Evolutionary conservation across 2,113 vertebrate genomes (phyloP).

Genomic region (Rhea pennata): DNA sequence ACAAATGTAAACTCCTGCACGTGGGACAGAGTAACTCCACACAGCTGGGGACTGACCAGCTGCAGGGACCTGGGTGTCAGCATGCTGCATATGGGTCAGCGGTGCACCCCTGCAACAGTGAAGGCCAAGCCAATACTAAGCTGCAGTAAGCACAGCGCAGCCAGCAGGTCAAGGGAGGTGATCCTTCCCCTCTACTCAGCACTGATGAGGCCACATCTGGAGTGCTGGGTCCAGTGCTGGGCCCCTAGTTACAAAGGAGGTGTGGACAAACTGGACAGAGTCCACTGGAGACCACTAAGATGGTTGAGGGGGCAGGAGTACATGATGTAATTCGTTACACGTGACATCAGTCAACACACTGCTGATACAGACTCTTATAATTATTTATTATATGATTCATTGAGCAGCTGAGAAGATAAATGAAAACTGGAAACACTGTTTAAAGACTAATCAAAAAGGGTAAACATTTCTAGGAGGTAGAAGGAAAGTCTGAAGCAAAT

Average conservation of each 20-base stretch:
- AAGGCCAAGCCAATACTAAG: not conserved
- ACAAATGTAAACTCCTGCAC: not conserved
- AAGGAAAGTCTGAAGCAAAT: not conserved
- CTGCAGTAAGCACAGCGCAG: accelerated
- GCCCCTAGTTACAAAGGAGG: not conserved
- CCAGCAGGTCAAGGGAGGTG: not conserved
- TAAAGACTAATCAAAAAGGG: not conserved
- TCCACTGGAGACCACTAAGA: not conserved
- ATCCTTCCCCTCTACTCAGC: not conserved
- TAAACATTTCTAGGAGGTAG: not conserved
- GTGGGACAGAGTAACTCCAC: not conserved
- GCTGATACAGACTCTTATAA: not conserved
- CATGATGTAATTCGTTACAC: not conserved
- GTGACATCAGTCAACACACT: not conserved
- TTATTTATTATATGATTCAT: not conserved
- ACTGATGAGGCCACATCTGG: not conserved
- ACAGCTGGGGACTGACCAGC: not conserved
- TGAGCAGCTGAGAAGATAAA: not conserved
- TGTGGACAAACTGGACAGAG: not conserved
- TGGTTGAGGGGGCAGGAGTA: not conserved
- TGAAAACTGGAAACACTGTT: not conserved
- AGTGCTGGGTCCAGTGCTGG: not conserved
- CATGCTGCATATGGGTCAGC: not conserved
- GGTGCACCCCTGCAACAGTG: not conserved
- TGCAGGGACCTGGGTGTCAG: too few species aligned